phyloP scores from a whole-genome alignment of 2,797 vertebrate species.

The Protonibea diacanthus region DNA sequence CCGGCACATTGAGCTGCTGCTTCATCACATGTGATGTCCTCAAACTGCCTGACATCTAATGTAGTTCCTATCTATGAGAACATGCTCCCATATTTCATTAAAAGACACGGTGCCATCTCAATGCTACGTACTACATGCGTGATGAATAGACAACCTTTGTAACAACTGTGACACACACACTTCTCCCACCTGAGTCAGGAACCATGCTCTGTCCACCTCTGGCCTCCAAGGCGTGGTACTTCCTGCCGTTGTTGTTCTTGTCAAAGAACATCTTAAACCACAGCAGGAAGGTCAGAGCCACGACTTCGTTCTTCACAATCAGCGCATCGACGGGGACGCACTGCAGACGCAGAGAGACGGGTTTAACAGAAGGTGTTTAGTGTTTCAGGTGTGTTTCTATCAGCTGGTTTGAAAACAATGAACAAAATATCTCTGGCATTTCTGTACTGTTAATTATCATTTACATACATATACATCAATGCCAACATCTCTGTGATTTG shows the following conservation, averaged over 20 bases:
- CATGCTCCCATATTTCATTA: background rate
- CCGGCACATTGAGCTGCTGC: too few relatives aligned
- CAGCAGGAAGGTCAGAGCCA: conserved; percentile 63
- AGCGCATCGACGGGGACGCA: conserved; percentile 55
- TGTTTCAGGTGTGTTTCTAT: too few relatives aligned
- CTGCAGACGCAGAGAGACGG: conserved; percentile 40
- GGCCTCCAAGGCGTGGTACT: conserved; percentile 54
- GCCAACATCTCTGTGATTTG: background rate
- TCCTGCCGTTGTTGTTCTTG: conserved; percentile 17
- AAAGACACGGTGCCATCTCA: background rate
- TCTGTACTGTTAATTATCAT: background rate
- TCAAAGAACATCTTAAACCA: conserved; percentile 78
- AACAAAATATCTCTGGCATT: background rate
- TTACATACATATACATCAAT: too few relatives aligned
- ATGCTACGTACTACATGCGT: background rate
- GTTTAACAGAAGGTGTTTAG: background rate
- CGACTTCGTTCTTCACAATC: conserved; percentile 40
- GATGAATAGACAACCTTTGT: background rate
- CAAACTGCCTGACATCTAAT: too few relatives aligned
- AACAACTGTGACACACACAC: background rate
- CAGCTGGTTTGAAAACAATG: too few relatives aligned
- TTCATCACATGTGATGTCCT: too few relatives aligned
- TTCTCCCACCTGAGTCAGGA: conserved; percentile 27
- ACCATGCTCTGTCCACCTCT: conserved; percentile 54
- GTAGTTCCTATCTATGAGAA: background rate